Evolutionary conservation across 2,113 vertebrate genomes (phyloP), one percentile per base, ranked within the genome.

Genomic region (Oncorhynchus masou): DNA sequence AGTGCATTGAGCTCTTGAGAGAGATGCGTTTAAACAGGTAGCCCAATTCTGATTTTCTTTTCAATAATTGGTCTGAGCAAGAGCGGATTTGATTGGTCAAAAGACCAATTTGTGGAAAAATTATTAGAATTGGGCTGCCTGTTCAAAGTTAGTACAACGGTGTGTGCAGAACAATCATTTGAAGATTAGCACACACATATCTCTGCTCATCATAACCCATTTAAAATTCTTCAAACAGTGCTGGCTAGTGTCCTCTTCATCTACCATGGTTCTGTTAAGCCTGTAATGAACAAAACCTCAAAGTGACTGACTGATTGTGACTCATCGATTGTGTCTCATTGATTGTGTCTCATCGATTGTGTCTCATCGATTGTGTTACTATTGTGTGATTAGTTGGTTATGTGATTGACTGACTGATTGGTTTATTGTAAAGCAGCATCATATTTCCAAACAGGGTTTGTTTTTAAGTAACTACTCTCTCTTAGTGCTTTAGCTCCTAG

Each of bases 111-210:
- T 9, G 39, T 39, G 39, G 39, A 39, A 9, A 8, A 39, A 9
- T 9, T 0, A 45, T 45, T 9, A 45, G 39, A 45, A 11, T 45
- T 11, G 39, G 39, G 8, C 39, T 45, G 39, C 39, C 39, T 45
- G 39, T 45, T 8, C 11, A 45, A 45, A 45, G 39, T 9, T 45
- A 45, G 9, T 11, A 45, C 78, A 76, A 77, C 85, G n/a, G 22
- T n/a, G 79, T 85, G 87, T 91, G 91, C 85, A 88, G 85, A 88
- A 86, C 79, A 84, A 81, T 81, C 76, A 71, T 71, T 87, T 88
- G 89, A 91, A 92, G 89, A 87, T 86, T 86, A 27, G 79, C 45
- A 64, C 19, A 13, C 71, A 57, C 71, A 5, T 19, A 73, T 73
- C 65, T 49, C 75, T 34, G 13, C 24, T 71, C 66, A 66, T 64